Evolutionary conservation across 2,888 invertebrate species (phyloP), one percentile per base, ranked within the genome.

Genomic region (Diplolepis rosae): DNA sequence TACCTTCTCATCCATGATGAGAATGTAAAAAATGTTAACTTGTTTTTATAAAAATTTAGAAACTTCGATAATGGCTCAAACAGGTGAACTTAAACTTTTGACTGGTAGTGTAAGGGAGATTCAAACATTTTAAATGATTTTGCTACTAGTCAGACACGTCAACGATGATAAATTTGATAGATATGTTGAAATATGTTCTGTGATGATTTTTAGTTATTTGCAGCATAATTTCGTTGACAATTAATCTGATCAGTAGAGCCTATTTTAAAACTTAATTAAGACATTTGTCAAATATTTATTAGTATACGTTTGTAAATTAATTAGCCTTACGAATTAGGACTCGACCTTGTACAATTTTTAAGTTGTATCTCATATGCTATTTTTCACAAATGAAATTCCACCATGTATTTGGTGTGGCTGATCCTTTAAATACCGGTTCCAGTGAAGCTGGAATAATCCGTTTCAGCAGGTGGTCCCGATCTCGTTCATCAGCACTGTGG

Each of bases 401-500:
- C 39, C 27, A 61, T 27, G 39, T 15, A 61, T 39, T 61, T 61
- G n/a, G 61, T 39, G 61, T 61, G 27, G 39, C 61, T 15, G 39
- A 61, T 39, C 39, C 61, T 42, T 61, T 61, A 42, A 61, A 42
- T 42, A 61, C 61, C 61, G 39, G 61, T 61, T 61, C 39, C 61
- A 61, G 39, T 61, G 27, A 61, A 61, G 39, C 61, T 61, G 61
- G n/a, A 39, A 61, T 61, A 61, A 61, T 61, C 39, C 65, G 69
- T 74, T 74, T 73, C 74, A 70, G 72, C 75, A 76, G 74, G 68
- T 76, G 72, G 75, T 68, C 75, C 65, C 28, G 54, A 35, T 56
- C 48, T 75, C 72, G 70, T 77, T 74, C 76, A 77, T 80, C 76
- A 73, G 73, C 74, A 72, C 74, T 77, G 79, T 73, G 76, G 76